Evolutionary conservation across 2,888 invertebrate genomes (phyloP).

Genomic region (Metopia argyrocephala): DNA sequence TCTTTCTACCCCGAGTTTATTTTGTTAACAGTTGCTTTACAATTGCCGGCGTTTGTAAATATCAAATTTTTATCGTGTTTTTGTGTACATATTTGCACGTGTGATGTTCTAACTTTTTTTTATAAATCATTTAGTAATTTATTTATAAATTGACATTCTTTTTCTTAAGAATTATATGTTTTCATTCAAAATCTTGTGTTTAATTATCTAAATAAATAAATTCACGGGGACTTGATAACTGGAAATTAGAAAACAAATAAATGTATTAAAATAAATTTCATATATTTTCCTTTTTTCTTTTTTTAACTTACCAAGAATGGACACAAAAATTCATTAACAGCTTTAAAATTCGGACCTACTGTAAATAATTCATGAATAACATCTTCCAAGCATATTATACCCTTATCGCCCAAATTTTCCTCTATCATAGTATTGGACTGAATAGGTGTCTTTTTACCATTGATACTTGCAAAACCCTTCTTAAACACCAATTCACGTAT

Average conservation of each 20-base stretch:
- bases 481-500: constrained; percentile 78
- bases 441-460: constrained; percentile 76
- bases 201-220: too few relatives aligned
- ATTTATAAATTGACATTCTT: not conserved
- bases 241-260: too few relatives aligned
- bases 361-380: constrained; percentile 78
- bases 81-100: not conserved
- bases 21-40: not conserved
- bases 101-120: not conserved
- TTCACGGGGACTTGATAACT: constrained; percentile 76
- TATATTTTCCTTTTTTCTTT: not conserved
- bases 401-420: constrained; percentile 75
- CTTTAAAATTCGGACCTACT: constrained; percentile 76
- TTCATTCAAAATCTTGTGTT: not conserved
- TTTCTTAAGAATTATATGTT: not conserved
- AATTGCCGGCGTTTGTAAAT: not conserved
- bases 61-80: not conserved
- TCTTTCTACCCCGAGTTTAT: too few relatives aligned
- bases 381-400: constrained; percentile 78
- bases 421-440: constrained; percentile 78
- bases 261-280: not conserved
- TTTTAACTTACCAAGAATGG: constrained; percentile 76
- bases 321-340: constrained; percentile 73
- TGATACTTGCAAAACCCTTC: constrained; percentile 76
- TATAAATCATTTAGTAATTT: not conserved